Conservation (phyloP, 1,140 invertebrate genomes). For the Rhopalosiphum padi region DNA sequence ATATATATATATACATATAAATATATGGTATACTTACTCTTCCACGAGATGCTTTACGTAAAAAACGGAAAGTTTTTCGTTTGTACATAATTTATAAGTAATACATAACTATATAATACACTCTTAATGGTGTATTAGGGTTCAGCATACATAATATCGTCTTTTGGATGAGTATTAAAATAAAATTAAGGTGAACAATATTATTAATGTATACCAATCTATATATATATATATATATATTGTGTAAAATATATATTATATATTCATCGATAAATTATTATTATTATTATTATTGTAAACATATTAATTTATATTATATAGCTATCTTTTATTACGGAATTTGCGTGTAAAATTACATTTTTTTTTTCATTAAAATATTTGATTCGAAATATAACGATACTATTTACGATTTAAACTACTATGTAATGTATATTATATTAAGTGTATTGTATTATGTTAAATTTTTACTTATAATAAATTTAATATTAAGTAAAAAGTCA, state of each 20-base stretch:
- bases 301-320: slow-evolving; percentile 30
- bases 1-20: neutral
- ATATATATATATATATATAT: slow-evolving; percentile 1
- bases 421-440: slow-evolving; percentile 32
- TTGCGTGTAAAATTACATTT: slow-evolving; percentile 40
- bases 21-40: slow-evolving; percentile 11
- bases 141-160: neutral
- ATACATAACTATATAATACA: neutral
- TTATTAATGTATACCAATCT: slow-evolving; percentile 27
- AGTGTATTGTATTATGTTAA: slow-evolving; percentile 50
- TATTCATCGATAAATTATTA: slow-evolving; percentile 30
- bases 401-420: slow-evolving; percentile 16
- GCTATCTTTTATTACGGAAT: slow-evolving; percentile 27
- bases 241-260: slow-evolving; percentile 23
- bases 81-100: slow-evolving; percentile 19
- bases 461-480: slow-evolving; percentile 54
- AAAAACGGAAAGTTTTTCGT: neutral
- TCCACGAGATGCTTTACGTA: neutral
- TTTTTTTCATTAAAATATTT: neutral
- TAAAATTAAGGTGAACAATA: neutral
- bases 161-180: neutral
- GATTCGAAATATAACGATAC: slow-evolving; percentile 31
- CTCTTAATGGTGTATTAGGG: neutral
- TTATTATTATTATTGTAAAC: slow-evolving; percentile 38
- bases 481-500: slow-evolving; percentile 33